These are phyloP conservation scores for Lanistes nyassanus DNA, from an alignment of 1,140 invertebrate genomes.

Conservation along the genomic window DNA sequence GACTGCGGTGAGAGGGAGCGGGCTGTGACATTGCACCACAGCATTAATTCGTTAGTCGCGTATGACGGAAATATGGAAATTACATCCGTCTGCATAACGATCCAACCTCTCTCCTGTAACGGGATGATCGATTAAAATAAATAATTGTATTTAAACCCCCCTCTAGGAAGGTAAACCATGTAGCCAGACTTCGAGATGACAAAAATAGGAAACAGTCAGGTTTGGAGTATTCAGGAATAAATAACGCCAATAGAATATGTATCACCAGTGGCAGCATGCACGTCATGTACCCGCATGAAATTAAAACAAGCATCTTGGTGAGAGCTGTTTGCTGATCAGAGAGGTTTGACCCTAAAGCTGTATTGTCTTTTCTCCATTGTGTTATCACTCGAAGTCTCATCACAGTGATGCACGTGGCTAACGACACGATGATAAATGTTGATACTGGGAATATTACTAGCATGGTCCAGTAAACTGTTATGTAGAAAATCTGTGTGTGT, in stretches of 20 bases:
- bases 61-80: too few species aligned
- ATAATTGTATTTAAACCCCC: too few species aligned
- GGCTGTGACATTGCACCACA: too few species aligned
- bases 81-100: too few species aligned
- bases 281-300: neutral
- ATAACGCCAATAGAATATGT: neutral
- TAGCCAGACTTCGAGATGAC: neutral
- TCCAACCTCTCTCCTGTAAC: too few species aligned
- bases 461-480: too few species aligned
- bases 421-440: slow-evolving; percentile 1
- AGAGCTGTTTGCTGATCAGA: neutral
- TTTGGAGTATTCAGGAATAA: neutral
- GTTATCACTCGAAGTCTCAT: neutral
- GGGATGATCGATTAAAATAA: too few species aligned
- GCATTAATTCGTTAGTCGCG: too few species aligned
- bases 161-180: neutral
- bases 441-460: neutral
- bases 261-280: neutral
- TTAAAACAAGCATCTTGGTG: neutral
- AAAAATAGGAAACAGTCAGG: neutral
- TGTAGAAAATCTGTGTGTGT: too few species aligned
- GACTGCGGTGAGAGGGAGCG: too few species aligned
- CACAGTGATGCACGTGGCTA: neutral
- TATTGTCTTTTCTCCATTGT: neutral
- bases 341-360: neutral